Percentiles rank a stretch among this genome's conserved stretches.
phyloP scores from a whole-genome alignment of 1,140 invertebrate species.

The Drosophila grimshawi region DNA sequence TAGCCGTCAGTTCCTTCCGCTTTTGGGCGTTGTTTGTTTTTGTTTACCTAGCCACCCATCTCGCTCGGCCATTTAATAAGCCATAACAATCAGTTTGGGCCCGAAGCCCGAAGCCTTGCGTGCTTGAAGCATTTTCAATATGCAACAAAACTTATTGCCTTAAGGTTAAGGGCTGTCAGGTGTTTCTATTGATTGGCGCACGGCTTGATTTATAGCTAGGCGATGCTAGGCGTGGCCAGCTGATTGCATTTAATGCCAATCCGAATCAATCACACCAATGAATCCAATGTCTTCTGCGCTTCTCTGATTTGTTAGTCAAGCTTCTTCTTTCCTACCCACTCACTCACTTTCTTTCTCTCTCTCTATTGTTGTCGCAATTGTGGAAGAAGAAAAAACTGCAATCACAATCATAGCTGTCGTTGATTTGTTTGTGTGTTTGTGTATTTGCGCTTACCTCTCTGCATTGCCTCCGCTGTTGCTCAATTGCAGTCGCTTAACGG shows the following conservation, averaged over 20 bases:
- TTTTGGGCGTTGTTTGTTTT: conserved; percentile 55
- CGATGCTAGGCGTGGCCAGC: conserved; percentile 39
- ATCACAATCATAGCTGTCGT: conserved; percentile 56
- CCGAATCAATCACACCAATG: conserved; percentile 46
- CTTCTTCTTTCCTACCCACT: background rate
- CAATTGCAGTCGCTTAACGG: conserved; percentile 47
- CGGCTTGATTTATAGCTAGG: conserved; percentile 37
- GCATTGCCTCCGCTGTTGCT: conserved; percentile 31
- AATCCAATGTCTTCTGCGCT: background rate
- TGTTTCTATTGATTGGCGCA: conserved; percentile 46
- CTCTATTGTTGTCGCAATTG: conserved; percentile 10
- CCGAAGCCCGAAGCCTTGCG: conserved; percentile 12
- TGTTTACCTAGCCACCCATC: conserved; percentile 14
- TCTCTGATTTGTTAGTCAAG: conserved; percentile 27
- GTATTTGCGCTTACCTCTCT: conserved; percentile 19
- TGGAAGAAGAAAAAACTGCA: conserved; percentile 46
- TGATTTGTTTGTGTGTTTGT: conserved; percentile 50
- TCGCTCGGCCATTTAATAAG: conserved; percentile 32
- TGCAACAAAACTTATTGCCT: conserved; percentile 44
- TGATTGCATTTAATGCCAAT: conserved; percentile 49
- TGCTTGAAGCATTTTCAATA: conserved; percentile 41
- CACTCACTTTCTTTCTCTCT: background rate
- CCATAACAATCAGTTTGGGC: conserved; percentile 34
- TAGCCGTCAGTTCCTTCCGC: conserved; percentile 80
- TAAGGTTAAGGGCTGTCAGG: conserved; percentile 49